These are phyloP conservation scores for Hippopotamus amphibius DNA, from an alignment of 2,113 vertebrate species.

Conservation along the genomic window DNA sequence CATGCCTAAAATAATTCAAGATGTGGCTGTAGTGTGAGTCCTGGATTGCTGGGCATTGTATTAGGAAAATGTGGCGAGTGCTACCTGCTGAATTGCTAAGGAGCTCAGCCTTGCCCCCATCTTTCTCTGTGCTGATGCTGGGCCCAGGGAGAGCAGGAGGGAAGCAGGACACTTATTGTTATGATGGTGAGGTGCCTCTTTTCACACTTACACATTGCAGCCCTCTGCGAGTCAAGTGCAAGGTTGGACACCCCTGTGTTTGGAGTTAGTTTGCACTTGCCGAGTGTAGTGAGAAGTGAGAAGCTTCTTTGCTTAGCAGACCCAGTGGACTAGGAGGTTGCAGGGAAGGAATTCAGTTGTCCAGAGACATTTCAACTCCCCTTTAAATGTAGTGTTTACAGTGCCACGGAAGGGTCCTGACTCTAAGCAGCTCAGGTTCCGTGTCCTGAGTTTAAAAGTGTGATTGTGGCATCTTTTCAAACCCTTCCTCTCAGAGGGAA, in stretches of 20 bases:
- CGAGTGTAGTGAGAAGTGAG: fast-evolving
- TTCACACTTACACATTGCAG: background rate
- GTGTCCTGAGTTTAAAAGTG: background rate
- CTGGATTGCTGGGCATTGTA: background rate
- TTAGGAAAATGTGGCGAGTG: background rate
- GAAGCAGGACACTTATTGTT: background rate
- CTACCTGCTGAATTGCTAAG: background rate
- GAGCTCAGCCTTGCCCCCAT: background rate
- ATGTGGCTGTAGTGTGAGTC: fast-evolving
- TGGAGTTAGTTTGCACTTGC: background rate
- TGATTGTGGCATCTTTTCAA: background rate
- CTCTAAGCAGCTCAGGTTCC: no score
- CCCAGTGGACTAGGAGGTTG: background rate
- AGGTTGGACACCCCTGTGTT: background rate
- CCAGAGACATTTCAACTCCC: background rate
- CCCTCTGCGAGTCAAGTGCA: background rate
- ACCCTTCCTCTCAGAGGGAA: background rate
- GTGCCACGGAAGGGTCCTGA: background rate
- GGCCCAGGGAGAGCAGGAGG: background rate
- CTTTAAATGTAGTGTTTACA: background rate
- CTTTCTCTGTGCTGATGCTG: fast-evolving
- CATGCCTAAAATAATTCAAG: background rate
- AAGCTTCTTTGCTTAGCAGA: background rate
- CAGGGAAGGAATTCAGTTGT: background rate
- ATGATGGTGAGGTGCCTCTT: background rate